Evolutionary conservation across 2,888 invertebrate species (phyloP), one percentile per base, ranked within the genome.

Genomic region (Catocala fraxini): DNA sequence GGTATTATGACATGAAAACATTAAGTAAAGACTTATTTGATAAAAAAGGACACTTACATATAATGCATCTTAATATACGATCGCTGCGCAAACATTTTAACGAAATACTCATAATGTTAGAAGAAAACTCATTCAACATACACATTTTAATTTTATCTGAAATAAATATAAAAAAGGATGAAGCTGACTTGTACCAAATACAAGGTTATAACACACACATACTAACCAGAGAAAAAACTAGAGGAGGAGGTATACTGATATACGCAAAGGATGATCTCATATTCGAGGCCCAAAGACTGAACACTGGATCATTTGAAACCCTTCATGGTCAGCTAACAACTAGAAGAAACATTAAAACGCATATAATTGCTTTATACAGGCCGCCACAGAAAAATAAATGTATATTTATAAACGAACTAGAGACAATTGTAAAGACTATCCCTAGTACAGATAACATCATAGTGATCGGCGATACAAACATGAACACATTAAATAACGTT

Each of bases 341-440:
- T 35, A n/a, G 9, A 48, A 4, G n/a, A 49, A 35, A 35, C 7
- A n/a, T 7, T 34, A 53, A 53, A 53, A 53, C 53, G 6, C 57
- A 54, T 54, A 45, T 57, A 54, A 54, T 62, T 43, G 57, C 62
- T 0, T 12, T 62, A 45, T 62, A 62, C 45, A 56, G 62, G 48
- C 62, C 62, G n/a, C 62, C 57, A 25, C 42, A 48, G 6, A 57
- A 53, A 49, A 62, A 57, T 33, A 57, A 62, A 49, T 6, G 45
- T 9, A 7, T 15, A 39, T 62, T 57, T n/a, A 54, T 57, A 10
- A n/a, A 57, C 2, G 25, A 62, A 25, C n/a, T 62, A 7, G 45
- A 57, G 13, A 48, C 34, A 10, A 13, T 52, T 9, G 34, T 61
- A n/a, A 56, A 46, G 34, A 12, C 25, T 0, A 46, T 56, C 10